phyloP scores from a whole-genome alignment of 37 sponge, comb jelly and placozoan genomes.

The Dysidea cf. avara region DNA sequence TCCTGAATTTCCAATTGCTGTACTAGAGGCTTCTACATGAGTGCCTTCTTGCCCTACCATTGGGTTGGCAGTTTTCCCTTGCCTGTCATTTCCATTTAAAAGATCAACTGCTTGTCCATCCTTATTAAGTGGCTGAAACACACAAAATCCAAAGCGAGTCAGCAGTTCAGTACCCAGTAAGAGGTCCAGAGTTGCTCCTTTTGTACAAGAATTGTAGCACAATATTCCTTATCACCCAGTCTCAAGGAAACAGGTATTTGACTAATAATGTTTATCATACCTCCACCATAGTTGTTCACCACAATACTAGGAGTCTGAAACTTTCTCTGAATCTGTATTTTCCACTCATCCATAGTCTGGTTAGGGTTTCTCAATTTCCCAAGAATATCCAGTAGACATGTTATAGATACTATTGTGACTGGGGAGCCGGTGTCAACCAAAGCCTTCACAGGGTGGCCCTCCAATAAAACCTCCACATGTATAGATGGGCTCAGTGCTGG shows the following conservation, averaged over 20 bases:
- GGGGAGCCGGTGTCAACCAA: conserved; percentile 60
- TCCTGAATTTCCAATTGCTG: too few species aligned
- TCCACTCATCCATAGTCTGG: conserved; percentile 10
- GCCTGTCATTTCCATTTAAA: too few species aligned
- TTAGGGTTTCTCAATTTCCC: background rate
- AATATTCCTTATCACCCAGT: background rate
- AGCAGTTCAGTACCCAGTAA: conserved; percentile 55
- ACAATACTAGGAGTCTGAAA: conserved; percentile 4
- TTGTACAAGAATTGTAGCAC: conserved; percentile 29
- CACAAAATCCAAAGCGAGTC: conserved; percentile 20
- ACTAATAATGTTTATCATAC: conserved; percentile 8
- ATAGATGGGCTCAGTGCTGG: conserved; percentile 19
- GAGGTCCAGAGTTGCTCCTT: conserved; percentile 26
- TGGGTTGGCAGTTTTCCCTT: too few species aligned
- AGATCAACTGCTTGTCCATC: too few species aligned
- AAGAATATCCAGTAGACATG: conserved; percentile 14
- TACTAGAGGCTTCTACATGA: too few species aligned
- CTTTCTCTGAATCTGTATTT: background rate
- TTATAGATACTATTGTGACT: conserved; percentile 39
- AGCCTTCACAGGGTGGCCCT: conserved; percentile 31
- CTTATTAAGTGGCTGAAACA: background rate
- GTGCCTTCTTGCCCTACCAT: too few species aligned
- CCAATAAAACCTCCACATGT: conserved; percentile 12
- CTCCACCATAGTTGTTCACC: conserved; percentile 46
- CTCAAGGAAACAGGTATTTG: conserved; percentile 10